Evolutionary conservation across 1,140 invertebrate genomes (phyloP).

Genomic region (Dendrolimus kikuchii): DNA sequence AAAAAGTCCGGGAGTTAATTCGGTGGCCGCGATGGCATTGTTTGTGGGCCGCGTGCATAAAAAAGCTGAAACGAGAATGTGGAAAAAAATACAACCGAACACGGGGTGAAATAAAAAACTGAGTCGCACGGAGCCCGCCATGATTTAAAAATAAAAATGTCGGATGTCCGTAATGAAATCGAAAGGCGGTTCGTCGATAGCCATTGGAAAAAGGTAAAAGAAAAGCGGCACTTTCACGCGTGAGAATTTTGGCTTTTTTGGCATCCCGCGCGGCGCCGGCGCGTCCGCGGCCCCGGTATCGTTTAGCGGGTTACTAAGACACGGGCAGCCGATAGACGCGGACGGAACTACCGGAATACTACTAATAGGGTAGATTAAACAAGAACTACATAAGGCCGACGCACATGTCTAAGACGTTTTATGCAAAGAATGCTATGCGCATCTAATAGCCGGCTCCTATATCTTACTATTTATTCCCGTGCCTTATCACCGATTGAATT

Average conservation of each 20-base stretch:
- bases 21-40: conserved; percentile 63
- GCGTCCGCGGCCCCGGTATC: conserved; percentile 31
- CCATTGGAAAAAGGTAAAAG: conserved; percentile 69
- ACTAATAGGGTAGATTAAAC: no score
- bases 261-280: conserved; percentile 28
- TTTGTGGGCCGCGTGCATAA: conserved; percentile 62
- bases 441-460: no score
- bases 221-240: conserved; percentile 64
- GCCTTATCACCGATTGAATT: no score
- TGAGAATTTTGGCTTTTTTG: conserved; percentile 67
- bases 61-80: conserved; percentile 50
- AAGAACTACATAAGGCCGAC: no score
- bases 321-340: conserved; percentile 11
- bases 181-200: conserved; percentile 70
- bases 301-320: conserved; percentile 49
- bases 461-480: no score
- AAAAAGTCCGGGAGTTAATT: conserved; percentile 66
- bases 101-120: conserved; percentile 46
- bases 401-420: no score
- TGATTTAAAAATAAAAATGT: conserved; percentile 70
- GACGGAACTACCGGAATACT: no score
- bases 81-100: conserved; percentile 55
- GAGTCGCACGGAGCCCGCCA: conserved; percentile 50
- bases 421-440: no score
- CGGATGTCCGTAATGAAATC: conserved; percentile 69